phyloP scores from a whole-genome alignment of 2,888 invertebrate species.

The Drosophila planitibia region DNA sequence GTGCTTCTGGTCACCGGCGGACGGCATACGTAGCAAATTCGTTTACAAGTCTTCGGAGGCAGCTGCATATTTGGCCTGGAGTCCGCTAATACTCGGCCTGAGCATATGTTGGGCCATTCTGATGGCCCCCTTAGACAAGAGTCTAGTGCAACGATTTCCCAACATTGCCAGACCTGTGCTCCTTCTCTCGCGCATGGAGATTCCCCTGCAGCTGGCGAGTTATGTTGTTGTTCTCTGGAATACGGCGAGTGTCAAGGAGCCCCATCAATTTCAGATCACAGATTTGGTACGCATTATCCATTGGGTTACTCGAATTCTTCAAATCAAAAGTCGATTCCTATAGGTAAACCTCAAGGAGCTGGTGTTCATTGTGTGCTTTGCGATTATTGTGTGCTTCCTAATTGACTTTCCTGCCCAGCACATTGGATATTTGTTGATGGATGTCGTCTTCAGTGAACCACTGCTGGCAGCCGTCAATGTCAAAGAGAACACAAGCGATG shows the following conservation, averaged over 20 bases:
- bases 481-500: conserved; percentile 31
- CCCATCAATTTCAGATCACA: conserved; percentile 87
- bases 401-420: conserved; percentile 89
- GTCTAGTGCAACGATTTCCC: conserved; percentile 75
- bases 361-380: conserved; percentile 86
- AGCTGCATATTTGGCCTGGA: conserved; percentile 88
- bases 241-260: conserved; percentile 88
- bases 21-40: conserved; percentile 87
- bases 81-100: conserved; percentile 88
- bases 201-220: conserved; percentile 89
- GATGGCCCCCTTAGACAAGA: conserved; percentile 73
- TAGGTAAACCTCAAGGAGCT: conserved; percentile 88
- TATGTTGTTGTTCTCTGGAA: conserved; percentile 89
- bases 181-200: conserved; percentile 89
- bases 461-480: conserved; percentile 26
- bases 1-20: conserved; percentile 88
- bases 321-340: conserved; percentile 46
- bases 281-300: conserved; percentile 86
- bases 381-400: conserved; percentile 87
- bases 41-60: conserved; percentile 88
- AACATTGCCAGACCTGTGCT: conserved; percentile 87
- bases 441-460: conserved; percentile 83
- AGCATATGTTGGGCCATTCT: conserved; percentile 89
- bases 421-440: conserved; percentile 82
- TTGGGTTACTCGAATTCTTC: background rate